Evolutionary conservation across 2,888 invertebrate genomes (phyloP).

Genomic region (Amblyjoppa fuscipennis): DNA sequence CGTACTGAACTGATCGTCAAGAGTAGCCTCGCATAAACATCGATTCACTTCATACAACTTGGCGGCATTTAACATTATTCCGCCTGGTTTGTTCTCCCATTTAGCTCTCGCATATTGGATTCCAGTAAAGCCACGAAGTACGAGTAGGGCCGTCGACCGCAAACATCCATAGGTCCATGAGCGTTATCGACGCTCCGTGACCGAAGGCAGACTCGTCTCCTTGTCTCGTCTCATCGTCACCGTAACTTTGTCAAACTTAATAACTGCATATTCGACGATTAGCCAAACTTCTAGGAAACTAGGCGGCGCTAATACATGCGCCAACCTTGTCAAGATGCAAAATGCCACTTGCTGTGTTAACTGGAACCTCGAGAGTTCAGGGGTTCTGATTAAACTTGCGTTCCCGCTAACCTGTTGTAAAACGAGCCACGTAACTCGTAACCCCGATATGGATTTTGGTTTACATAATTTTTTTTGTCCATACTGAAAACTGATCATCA

Average conservation of each 20-base stretch:
- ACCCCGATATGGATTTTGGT: not conserved
- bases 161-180: not conserved
- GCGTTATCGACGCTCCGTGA: not conserved
- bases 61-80: not conserved
- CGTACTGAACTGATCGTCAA: not conserved
- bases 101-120: conserved; percentile 10
- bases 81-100: not conserved
- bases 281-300: not conserved
- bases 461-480: not conserved
- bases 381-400: not conserved
- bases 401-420: not conserved
- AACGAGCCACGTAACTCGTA: not conserved
- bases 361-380: not conserved
- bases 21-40: not conserved
- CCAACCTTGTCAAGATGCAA: not conserved
- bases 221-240: not conserved
- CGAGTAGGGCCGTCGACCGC: not conserved
- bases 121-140: conserved; percentile 10
- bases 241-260: conserved; percentile 20
- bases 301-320: not conserved
- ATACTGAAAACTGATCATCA: not conserved
- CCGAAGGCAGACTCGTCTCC: not conserved
- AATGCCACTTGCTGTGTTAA: not conserved
- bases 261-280: conserved; percentile 3
- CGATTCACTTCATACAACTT: not conserved